These are phyloP conservation scores for Terrapene triunguis DNA, from an alignment of 2,113 vertebrate species.

Conservation along the genomic window DNA sequence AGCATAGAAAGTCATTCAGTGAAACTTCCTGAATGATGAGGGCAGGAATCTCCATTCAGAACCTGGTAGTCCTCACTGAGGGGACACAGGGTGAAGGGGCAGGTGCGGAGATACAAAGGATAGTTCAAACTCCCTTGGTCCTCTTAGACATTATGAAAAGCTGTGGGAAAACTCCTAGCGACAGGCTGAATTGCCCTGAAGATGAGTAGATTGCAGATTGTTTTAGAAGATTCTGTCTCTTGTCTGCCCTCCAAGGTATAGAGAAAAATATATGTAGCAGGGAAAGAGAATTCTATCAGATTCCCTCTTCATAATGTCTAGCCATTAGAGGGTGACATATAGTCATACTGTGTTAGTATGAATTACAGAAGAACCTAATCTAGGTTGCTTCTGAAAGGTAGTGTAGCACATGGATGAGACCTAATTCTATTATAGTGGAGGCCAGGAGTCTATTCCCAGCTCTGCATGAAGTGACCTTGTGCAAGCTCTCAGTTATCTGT, in stretches of 20 bases:
- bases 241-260: background rate
- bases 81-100: background rate
- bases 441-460: background rate
- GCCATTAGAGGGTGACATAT: background rate
- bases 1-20: background rate
- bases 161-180: background rate
- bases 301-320: background rate
- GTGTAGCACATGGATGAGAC: background rate
- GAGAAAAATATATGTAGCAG: background rate
- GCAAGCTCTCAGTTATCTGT: background rate
- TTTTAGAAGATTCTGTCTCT: background rate
- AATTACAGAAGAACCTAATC: background rate
- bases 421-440: background rate
- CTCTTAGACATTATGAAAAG: background rate
- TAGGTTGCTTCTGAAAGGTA: background rate
- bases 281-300: background rate
- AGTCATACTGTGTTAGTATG: background rate
- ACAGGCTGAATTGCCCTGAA: background rate
- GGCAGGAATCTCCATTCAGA: background rate
- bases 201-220: background rate
- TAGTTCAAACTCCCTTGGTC: accelerated
- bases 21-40: background rate
- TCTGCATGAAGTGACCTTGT: background rate
- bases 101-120: background rate
- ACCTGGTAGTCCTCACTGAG: background rate